Evolutionary conservation across 1,140 invertebrate genomes (phyloP), one percentile per base, ranked within the genome.

Genomic region (Aphelinus atriplicis): DNA sequence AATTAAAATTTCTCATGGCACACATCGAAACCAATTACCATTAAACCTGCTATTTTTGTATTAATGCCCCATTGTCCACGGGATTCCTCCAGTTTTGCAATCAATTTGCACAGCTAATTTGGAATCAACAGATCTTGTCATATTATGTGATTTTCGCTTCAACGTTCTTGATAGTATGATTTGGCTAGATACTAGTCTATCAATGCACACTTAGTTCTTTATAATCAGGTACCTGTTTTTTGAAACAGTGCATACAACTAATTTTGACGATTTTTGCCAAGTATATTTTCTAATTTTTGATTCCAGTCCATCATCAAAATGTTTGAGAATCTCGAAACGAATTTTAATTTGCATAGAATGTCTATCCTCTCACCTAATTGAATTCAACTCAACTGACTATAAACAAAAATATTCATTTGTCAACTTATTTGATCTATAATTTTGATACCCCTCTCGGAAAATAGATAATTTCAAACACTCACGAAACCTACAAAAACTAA

Each of bases 201-300:
- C 95, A 0, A 95, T 89, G 71, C 91, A 94, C 68, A 93, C 94
- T 53, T 95, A 92, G 80, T 96, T 96, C 80, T 98, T 98, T 1
- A 98, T 93, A 0, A 93, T 92, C 46, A 90, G 89, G 79, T 98
- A 98, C 9, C 90, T 88, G 72, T 92, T 93, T 48, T 92, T 93
- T 0, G 92, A 89, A 0, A 96, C 90, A 0, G 96, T 80, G 60
- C 91, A 92, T 50, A 94, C 82, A 6, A 95, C 89, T 7, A 95
- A 75, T 2, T 90, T 87, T 0, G 92, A 26, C 26, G 26, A 26
- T 26, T 26, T 26, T 26, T 26, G 26, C 26, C 26, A 26, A 26
- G 93, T 89, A 0, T 90, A 84, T 3, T 85, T 76, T 68, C 94
- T 93, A 56, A 94, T 71, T 63, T 88, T 89, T 0, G 73, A 69